These are phyloP conservation scores for Myotis davidii DNA, from an alignment of 2,113 vertebrate genomes.

Conservation along the genomic window DNA sequence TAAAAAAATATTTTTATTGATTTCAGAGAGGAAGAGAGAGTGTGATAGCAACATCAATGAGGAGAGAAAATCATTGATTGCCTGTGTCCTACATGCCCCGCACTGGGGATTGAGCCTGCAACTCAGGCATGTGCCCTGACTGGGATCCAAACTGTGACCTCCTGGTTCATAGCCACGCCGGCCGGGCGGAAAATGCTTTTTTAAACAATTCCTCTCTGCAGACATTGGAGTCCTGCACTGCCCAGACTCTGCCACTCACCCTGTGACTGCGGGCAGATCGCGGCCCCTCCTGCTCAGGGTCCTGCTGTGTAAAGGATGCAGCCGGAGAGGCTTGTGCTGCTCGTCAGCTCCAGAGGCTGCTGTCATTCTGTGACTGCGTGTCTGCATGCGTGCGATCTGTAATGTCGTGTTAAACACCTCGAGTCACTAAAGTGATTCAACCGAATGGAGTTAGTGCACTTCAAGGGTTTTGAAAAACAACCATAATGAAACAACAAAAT, in stretches of 20 bases:
- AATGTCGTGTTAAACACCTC: neutral
- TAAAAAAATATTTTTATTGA: no score
- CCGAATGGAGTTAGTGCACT: neutral
- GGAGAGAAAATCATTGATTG: no score
- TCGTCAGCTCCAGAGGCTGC: neutral
- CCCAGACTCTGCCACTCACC: neutral
- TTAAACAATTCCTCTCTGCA: neutral
- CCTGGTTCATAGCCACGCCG: no score
- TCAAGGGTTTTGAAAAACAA: conserved; percentile 27
- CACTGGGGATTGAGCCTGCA: no score
- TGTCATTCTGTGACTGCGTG: no score
- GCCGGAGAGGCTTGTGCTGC: neutral
- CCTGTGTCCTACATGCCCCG: no score
- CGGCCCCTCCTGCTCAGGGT: neutral
- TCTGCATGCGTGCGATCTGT: neutral
- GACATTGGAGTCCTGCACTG: neutral
- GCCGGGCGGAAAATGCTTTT: neutral
- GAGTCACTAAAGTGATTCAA: neutral
- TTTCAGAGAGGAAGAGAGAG: no score
- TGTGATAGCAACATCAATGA: no score
- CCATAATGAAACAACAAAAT: neutral
- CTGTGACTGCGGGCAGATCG: neutral
- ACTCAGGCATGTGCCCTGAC: no score
- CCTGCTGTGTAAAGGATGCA: neutral
- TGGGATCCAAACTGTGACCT: no score